Base-by-base conservation (phyloP, 2,888 invertebrate genomes). In the Helobdella robusta region DNA sequence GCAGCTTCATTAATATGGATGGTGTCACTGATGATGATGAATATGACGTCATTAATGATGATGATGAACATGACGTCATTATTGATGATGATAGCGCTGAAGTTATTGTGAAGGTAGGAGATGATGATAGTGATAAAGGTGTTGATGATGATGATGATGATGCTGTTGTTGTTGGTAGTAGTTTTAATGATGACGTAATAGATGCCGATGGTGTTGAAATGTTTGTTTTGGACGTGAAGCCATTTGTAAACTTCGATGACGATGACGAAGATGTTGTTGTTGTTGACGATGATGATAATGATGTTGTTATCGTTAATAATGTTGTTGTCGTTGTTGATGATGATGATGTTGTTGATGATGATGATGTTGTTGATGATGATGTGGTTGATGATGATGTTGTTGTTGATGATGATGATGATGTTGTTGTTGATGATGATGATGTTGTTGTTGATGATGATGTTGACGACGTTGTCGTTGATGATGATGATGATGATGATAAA, bases 361-460 rank as follows among this genome's bases (percentile, higher is more conserved):
- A 59, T 20, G 59, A 59, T 8, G 63, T 52, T 4, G 52, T 35
- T 18, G 35, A 50, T 2, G n/a, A n/a, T n/a, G n/a, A n/a, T n/a
- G n/a, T n/a, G n/a, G n/a, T n/a, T n/a, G n/a, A n/a, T n/a, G n/a
- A 52, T 23, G 11, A 40, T 40, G 44, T 15, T n/a, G 15, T 6
- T 23, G 54, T 30, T 54, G 35, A 35, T 8, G 15, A 8, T 40
- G 59, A 59, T 15, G 35, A 59, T 59, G 63, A 63, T 20, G 52
- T 34, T n/a, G 52, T 32, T 1, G 63, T 34, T 2, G 63, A 63
- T 1, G 63, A 50, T 11, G 63, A 63, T 63, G 63, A 54, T 54
- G 54, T 32, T 30, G 30, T 36, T 32, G 32, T n/a, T 25, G 40
- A n/a, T 32, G 15, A 18, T 48, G 1, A 30, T 3, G 18, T 46